Evolutionary conservation across 2,888 invertebrate species (phyloP).

Genomic region (Entomobrya multifasciata): DNA sequence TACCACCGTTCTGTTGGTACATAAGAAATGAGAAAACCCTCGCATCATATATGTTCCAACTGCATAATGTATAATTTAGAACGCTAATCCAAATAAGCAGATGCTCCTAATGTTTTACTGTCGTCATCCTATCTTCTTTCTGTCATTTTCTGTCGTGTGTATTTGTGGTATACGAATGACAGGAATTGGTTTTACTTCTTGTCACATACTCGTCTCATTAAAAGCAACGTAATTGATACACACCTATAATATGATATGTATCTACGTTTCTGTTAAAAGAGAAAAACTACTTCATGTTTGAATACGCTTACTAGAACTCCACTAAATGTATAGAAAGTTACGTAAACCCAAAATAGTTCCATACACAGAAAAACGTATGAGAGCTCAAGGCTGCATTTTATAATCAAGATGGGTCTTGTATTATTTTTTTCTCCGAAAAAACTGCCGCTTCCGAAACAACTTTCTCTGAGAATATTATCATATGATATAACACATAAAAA

Average conservation of each 20-base stretch:
- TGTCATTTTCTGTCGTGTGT: not conserved
- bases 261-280: no score
- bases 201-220: no score
- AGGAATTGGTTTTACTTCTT: constrained; percentile 18
- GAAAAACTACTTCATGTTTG: no score
- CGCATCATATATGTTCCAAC: constrained; percentile 31
- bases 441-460: not conserved
- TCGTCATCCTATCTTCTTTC: constrained; percentile 8
- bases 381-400: no score
- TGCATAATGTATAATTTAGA: constrained; percentile 28
- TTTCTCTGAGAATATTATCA: not conserved
- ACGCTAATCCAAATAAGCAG: constrained; percentile 45
- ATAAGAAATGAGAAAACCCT: constrained; percentile 29
- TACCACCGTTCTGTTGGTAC: not conserved
- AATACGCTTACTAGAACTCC: no score
- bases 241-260: no score
- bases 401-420: no score
- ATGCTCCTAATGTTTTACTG: constrained; percentile 37
- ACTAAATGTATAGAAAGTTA: no score
- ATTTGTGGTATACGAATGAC: constrained; percentile 31
- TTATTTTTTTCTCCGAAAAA: constrained; percentile 1
- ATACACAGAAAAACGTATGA: no score
- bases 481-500: constrained; percentile 37
- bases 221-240: constrained; percentile 70
- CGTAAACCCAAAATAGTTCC: no score